Evolutionary conservation across 2,797 vertebrate genomes (phyloP).

Genomic region (Bradypus variegatus): DNA sequence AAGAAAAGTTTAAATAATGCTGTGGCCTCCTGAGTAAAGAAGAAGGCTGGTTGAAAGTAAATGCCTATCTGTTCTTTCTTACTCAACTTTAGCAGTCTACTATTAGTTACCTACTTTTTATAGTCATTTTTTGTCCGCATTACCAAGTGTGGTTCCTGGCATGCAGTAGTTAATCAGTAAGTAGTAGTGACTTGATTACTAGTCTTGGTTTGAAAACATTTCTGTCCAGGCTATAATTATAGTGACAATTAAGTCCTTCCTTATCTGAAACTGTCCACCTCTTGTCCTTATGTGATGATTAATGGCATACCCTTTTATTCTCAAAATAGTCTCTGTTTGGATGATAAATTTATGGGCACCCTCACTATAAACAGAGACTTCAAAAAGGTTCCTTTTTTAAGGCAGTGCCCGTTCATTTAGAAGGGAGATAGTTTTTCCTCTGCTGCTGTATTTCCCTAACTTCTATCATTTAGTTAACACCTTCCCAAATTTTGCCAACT

Average conservation of each 20-base stretch:
- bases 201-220: conserved; percentile 3
- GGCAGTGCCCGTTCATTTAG: not conserved
- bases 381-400: not conserved
- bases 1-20: not conserved
- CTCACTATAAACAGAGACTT: not conserved
- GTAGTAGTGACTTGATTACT: not conserved
- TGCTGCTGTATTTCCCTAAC: not conserved
- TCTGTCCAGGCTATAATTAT: not conserved
- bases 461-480: not conserved
- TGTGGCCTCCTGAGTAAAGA: conserved; percentile 17
- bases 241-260: not conserved
- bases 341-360: not conserved
- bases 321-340: not conserved
- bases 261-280: conserved; percentile 3
- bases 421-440: not conserved
- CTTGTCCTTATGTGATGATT: not conserved
- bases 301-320: not conserved
- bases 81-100: not conserved
- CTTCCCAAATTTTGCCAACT: not conserved
- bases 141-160: not conserved
- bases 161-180: not conserved
- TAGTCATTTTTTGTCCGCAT: not conserved
- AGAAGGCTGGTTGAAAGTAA: not conserved
- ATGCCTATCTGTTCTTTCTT: not conserved
- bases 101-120: not conserved